Base-by-base conservation (phyloP, 64 coral and sea anemone genomes). In the Montipora sp. region DNA sequence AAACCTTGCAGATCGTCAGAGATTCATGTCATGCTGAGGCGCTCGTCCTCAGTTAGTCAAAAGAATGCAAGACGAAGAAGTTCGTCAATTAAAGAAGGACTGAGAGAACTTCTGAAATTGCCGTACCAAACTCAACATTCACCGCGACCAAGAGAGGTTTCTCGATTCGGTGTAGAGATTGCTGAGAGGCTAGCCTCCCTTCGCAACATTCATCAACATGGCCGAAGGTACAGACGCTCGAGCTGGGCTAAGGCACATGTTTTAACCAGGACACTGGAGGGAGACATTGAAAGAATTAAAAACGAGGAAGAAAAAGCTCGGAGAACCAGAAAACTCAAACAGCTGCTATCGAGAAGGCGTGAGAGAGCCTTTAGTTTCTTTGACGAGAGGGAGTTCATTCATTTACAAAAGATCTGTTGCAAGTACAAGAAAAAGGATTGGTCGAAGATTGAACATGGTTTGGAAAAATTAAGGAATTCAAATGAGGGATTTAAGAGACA, bases 241-340 rank as follows among this genome's bases (percentile, higher is more conserved):
- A 77, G 84, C 6, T 98, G 95, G 95, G 95, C 95, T 27, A 94
- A 92, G 80, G 95, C 94, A 84, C 51, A 80, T 44, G 87, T 74
- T 16, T 51, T 98, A 1, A 80, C 91, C 48, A 84, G 95, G 75
- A 59, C 47, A 75, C 7, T 98, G 3, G 92, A 91, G 88, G 92
- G 95, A 3, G 95, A 98, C 58, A 84, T 98, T n/a, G 18, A 91
- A 4, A 82, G 95, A 51, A 67, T 98, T 27, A 89, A 89, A 51
- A 83, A 77, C 7, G 47, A n/a, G 13, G 58, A 89, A 44, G 6
- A 90, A 94, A 51, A 50, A 47, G 79, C 16, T 48, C 60, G 11
- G 13, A 77, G 11, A 4, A 0, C 7, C 22, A 47, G 43, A 70
- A 70, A 65, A 47, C 77, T 77, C 14, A 57, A 79, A 48, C 2